A percentile compares a stretch with the other conserved stretches of the same genome.
phyloP scores from a whole-genome alignment of 2,888 invertebrate genomes.

The Anorthoa munda region DNA sequence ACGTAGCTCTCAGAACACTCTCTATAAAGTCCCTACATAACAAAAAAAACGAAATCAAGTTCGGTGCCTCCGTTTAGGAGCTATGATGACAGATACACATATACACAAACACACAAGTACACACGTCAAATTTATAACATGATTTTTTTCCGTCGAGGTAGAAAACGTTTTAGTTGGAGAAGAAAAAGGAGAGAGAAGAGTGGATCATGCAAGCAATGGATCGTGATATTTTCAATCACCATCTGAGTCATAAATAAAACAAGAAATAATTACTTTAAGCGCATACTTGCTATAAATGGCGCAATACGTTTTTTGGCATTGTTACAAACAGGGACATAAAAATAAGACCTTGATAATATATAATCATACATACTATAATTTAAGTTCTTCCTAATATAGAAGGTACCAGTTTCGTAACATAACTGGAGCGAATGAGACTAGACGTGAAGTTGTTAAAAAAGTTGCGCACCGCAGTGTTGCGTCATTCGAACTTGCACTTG shows the following conservation, averaged over 20 bases:
- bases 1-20: too few relatives aligned
- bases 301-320: background rate
- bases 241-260: background rate
- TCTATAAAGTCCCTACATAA: too few relatives aligned
- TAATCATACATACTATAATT: background rate
- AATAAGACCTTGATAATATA: background rate
- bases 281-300: background rate
- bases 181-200: too few relatives aligned
- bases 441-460: constrained; percentile 55
- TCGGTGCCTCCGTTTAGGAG: too few relatives aligned
- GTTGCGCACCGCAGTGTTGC: constrained; percentile 49
- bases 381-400: constrained; percentile 1
- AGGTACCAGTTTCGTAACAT: constrained; percentile 49
- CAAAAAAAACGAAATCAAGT: too few relatives aligned
- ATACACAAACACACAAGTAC: too few relatives aligned
- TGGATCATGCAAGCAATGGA: background rate
- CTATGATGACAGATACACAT: too few relatives aligned
- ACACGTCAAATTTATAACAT: too few relatives aligned
- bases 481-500: constrained; percentile 75
- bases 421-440: constrained; percentile 39
- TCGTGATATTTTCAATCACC: too few relatives aligned
- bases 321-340: background rate
- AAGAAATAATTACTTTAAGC: background rate
- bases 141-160: too few relatives aligned
- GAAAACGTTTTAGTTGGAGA: too few relatives aligned